Percentiles rank a stretch among this genome's conserved stretches.
Evolutionary conservation across 2,797 vertebrate genomes (phyloP).

Genomic region (Perodicticus potto): DNA sequence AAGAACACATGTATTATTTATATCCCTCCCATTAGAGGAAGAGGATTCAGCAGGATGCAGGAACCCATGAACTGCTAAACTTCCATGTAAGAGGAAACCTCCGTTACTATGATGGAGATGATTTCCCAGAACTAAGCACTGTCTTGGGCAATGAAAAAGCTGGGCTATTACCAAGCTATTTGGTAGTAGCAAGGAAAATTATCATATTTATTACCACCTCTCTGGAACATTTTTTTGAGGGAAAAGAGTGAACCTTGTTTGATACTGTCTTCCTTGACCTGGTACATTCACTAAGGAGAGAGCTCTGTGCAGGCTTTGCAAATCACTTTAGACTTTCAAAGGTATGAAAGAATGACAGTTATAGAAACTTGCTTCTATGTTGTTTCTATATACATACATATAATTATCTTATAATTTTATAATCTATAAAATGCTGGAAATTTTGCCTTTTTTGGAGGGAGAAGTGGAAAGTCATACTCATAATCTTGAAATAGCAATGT

Average conservation of each 20-base stretch:
- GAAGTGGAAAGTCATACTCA: not conserved
- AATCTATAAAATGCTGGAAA: constrained; percentile 25
- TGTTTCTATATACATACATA: not conserved
- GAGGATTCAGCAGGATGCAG: not conserved
- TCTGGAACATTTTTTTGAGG: constrained; percentile 41
- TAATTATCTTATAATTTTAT: constrained; percentile 7
- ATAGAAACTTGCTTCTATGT: constrained; percentile 14
- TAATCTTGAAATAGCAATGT: not conserved
- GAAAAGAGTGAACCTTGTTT: not conserved
- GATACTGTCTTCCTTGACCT: constrained; percentile 44
- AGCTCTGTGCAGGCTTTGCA: constrained; percentile 3
- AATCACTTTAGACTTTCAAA: not conserved
- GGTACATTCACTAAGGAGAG: not conserved
- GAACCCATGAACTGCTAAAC: not conserved
- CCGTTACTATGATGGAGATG: not conserved
- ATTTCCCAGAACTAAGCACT: constrained; percentile 4
- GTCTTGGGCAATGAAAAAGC: not conserved
- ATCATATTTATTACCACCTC: not conserved
- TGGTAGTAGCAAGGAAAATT: not conserved
- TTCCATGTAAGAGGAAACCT: not conserved
- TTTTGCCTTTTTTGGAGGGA: not conserved
- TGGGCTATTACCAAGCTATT: constrained; percentile 17
- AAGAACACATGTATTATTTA: not conserved
- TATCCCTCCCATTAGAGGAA: not conserved
- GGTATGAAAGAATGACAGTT: constrained; percentile 17